Percentiles rank a stretch among this genome's conserved stretches.
Conservation (phyloP, 2,888 invertebrate genomes). For the Tenodera sinensis region DNA sequence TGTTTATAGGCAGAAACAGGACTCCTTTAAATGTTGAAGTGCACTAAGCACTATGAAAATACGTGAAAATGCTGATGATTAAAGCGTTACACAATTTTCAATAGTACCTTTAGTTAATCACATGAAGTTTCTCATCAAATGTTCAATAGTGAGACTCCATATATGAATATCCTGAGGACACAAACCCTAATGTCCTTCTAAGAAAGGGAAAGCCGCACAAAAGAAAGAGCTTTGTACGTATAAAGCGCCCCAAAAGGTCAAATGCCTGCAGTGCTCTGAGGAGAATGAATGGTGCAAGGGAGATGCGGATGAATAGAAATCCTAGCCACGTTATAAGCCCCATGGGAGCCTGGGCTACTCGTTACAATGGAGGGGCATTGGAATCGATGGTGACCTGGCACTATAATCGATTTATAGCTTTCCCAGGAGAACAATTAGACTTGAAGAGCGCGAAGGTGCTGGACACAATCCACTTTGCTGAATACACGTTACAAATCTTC, state of each 20-base stretch:
- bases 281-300: not conserved
- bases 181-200: too few relatives aligned
- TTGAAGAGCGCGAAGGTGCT: not conserved
- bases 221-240: not conserved
- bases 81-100: too few relatives aligned
- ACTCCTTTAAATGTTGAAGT: too few relatives aligned
- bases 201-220: not conserved
- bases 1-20: too few relatives aligned
- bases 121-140: too few relatives aligned
- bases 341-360: not conserved
- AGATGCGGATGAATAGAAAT: not conserved
- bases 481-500: not conserved
- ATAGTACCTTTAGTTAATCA: too few relatives aligned
- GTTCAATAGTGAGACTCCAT: too few relatives aligned
- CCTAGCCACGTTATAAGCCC: not conserved
- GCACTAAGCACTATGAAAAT: too few relatives aligned
- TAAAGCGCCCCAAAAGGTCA: not conserved
- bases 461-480: not conserved
- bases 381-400: not conserved
- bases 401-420: slow-evolving; percentile 11
- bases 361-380: not conserved
- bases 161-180: too few relatives aligned
- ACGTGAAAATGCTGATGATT: too few relatives aligned
- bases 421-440: slow-evolving; percentile 3
- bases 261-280: not conserved